A percentile compares a stretch with the other conserved stretches of the same genome.
Conservation (phyloP, 2,113 vertebrate species). For the Macaca nemestrina region DNA sequence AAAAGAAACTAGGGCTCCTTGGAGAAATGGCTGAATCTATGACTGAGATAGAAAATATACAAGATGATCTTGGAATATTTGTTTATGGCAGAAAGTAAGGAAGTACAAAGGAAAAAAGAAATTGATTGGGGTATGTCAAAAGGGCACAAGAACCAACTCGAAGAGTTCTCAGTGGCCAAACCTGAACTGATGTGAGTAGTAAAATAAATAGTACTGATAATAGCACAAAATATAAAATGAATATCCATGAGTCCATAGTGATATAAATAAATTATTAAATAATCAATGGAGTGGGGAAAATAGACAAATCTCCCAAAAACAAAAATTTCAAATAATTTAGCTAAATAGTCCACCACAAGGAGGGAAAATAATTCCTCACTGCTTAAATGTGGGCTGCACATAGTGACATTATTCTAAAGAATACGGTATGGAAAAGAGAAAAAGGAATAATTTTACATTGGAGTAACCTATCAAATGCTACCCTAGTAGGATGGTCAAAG, state of each 20-base stretch:
- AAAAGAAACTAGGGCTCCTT: not conserved
- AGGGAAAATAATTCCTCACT: no score
- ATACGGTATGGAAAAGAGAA: not conserved
- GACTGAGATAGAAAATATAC: not conserved
- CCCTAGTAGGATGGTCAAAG: not conserved
- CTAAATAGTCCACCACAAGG: not conserved
- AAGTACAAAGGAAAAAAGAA: not conserved
- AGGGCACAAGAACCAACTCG: not conserved
- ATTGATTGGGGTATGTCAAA: not conserved
- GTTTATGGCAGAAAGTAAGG: not conserved
- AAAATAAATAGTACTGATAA: not conserved
- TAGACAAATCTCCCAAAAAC: not conserved
- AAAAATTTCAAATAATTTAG: not conserved
- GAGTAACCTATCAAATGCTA: not conserved
- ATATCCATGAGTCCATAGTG: not conserved
- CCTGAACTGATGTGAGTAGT: not conserved
- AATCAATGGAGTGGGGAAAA: not conserved
- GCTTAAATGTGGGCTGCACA: not conserved
- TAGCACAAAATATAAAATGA: not conserved
- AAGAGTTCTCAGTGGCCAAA: not conserved
- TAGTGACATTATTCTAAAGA: not conserved
- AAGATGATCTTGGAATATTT: not conserved
- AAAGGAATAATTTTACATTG: not conserved
- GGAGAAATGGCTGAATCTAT: not conserved
- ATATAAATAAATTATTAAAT: not conserved